Conservation (phyloP, 2,888 invertebrate genomes). For the Cantharis rufa region DNA sequence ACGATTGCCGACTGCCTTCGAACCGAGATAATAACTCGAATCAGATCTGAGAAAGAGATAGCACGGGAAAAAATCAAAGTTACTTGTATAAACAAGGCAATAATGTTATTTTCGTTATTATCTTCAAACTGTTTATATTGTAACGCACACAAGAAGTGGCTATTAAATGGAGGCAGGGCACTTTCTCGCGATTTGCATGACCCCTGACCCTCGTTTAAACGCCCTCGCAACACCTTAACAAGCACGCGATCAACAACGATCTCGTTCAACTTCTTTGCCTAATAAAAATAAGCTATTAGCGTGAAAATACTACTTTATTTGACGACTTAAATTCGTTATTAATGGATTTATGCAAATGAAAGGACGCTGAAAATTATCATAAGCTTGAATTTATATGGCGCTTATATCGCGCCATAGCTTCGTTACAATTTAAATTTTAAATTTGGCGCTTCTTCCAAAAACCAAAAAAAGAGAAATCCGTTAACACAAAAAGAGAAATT, state of each 20-base stretch:
- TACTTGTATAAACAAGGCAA: not conserved
- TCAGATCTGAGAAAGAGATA: not conserved
- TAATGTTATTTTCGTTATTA: slow-evolving; percentile 8
- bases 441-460: not conserved
- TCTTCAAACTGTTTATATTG: slow-evolving; percentile 19
- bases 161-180: slow-evolving; percentile 44
- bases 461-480: slow-evolving; percentile 19
- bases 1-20: not conserved
- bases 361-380: not conserved
- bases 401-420: not conserved
- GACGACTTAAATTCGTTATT: slow-evolving; percentile 5
- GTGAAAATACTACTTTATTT: not conserved
- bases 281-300: not conserved
- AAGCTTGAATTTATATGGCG: not conserved
- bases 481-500: slow-evolving; percentile 23
- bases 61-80: not conserved
- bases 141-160: slow-evolving; percentile 26
- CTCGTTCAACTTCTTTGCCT: slow-evolving; percentile 18
- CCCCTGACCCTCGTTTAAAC: slow-evolving; percentile 49
- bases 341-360: not conserved
- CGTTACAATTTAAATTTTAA: not conserved
- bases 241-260: slow-evolving; percentile 41
- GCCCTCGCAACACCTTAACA: slow-evolving; percentile 47
- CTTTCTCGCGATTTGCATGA: slow-evolving; percentile 52
- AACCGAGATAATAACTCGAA: not conserved